Conservation (phyloP, 2,113 vertebrate species). For the Lichenostomus cassidix region DNA sequence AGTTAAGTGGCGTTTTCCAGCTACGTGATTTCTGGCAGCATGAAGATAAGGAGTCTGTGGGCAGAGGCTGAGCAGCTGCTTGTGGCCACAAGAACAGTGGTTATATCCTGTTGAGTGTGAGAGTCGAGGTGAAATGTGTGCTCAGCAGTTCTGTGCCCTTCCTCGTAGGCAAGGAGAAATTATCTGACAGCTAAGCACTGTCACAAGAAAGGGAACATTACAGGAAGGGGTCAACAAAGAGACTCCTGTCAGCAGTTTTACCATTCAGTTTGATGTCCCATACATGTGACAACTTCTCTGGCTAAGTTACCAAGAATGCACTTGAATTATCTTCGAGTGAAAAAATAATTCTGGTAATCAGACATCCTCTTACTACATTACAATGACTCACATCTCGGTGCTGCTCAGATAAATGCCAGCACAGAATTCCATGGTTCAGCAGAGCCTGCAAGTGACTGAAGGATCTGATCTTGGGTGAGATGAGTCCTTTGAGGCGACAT, state of each 20-base stretch:
- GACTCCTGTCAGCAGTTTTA: conserved; percentile 64
- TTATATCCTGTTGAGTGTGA: conserved; percentile 83
- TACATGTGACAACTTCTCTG: not conserved
- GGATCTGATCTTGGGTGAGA: not conserved
- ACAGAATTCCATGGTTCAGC: not conserved
- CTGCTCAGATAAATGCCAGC: not conserved
- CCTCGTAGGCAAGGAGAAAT: conserved; percentile 69
- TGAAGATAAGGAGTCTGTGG: conserved; percentile 2
- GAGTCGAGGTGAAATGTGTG: conserved; percentile 72
- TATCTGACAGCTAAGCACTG: conserved; percentile 68
- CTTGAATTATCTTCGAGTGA: not conserved
- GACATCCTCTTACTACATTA: not conserved
- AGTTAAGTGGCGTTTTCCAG: not conserved
- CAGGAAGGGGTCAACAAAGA: conserved; percentile 73
- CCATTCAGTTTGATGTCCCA: not conserved
- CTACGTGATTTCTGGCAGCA: not conserved
- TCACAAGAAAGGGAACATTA: conserved; percentile 74
- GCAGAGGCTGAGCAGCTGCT: conserved; percentile 20
- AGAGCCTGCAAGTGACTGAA: not conserved
- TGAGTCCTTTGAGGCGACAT: not conserved
- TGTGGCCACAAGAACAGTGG: conserved; percentile 73
- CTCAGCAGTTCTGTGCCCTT: conserved; percentile 90
- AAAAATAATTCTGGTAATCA: not conserved
- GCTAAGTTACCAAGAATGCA: not conserved
- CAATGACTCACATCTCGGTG: not conserved